Evolutionary conservation across 2,888 invertebrate genomes (phyloP), one percentile per base, ranked within the genome.

Genomic region (Platerodrilus igneus): DNA sequence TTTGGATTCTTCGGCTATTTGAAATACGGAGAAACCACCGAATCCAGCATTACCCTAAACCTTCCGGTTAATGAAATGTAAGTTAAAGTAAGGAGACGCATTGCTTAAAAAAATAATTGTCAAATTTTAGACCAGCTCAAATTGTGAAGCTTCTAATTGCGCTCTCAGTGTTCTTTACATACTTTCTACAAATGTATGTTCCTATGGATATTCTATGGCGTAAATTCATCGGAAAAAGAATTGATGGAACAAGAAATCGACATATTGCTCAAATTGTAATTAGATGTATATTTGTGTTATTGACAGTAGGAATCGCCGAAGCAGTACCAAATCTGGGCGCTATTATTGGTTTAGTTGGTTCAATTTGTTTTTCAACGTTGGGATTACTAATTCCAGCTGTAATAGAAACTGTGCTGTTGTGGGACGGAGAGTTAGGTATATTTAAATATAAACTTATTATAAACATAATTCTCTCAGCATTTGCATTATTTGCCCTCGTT

Each of bases 1-100:
- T 82, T 91, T 31, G 94, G 95, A 3, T 89, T 94, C 71, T 90
- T 88, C 58, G 95, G 96, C 0, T 95, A 89, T 67, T 72, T 91
- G 36, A 80, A 81, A 56, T 95, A 82, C 63, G 94, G 93, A 0
- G 78, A 83, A 2, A 64, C 65, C 0, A 82, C 87, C 1, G 58
- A 74, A 34, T 79, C 78, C 3, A 90, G 86, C 58, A 82, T 96
- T 31, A 95, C 94, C 0, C 71, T 91, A 9, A 92, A 92, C 65
- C 71, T 96, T 31, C 83, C 86, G 0, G 69, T 74, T 1, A 73
- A 76, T 20, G 73, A 79, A 60, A 62, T 75, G 84, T 86, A 69
- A 79, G 81, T 31, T 20, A 13, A 14, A 19, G 6, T 15, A 6
- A 16, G 9, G 3, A 13, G 15, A 27, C 8, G n/a, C n/a, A n/a